Evolutionary conservation across 1,140 invertebrate genomes (phyloP), one percentile per base, ranked within the genome.

Genomic region (Halictus rubicundus): DNA sequence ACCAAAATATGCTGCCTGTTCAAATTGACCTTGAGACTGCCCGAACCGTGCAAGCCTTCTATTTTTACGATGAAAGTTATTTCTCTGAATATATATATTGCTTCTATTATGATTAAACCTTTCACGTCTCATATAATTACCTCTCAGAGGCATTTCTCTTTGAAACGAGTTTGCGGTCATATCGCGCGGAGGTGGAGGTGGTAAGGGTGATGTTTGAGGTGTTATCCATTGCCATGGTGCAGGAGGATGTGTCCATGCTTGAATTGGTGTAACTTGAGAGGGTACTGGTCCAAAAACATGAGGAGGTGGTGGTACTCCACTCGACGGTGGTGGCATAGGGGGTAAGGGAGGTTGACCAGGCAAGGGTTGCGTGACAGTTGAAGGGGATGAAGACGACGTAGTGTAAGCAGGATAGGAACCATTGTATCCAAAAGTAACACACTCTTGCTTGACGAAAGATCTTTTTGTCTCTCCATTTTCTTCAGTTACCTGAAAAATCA

Each of bases 281-380:
- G 89, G 83, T 60, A 92, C 87, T 39, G 87, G 83, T 69, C 88
- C 87, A 64, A 90, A 93, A 39, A 93, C 87, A 71, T 91, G 91
- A 27, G 91, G 90, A 23, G 92, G 91, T 7, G 92, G 92, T 46
- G 92, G 92, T 8, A 91, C 78, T 49, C 90, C 84, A 4, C 83
- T 88, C 2, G 88, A 79, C 5, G 92, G 92, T 9, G 92, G 93
- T 42, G 92, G 92, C 91, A 93, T 92, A 12, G 91, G 91, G 46
- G 93, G 93, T 57, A 93, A 78, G 2, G 92, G 92, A 32, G 92
- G 92, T 71, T 93, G 92, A 7, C 92, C 92, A 1, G 92, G 92
- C 32, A 93, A 80, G 9, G 92, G 92, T 68, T 92, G 92, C 68
- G 89, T 90, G 10, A 92, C 76, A 25, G 84, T 83, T 32, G 90